A percentile compares a stretch with the other conserved stretches of the same genome.
Conservation (phyloP, 2,888 invertebrate genomes). For the Myopa testacea region DNA sequence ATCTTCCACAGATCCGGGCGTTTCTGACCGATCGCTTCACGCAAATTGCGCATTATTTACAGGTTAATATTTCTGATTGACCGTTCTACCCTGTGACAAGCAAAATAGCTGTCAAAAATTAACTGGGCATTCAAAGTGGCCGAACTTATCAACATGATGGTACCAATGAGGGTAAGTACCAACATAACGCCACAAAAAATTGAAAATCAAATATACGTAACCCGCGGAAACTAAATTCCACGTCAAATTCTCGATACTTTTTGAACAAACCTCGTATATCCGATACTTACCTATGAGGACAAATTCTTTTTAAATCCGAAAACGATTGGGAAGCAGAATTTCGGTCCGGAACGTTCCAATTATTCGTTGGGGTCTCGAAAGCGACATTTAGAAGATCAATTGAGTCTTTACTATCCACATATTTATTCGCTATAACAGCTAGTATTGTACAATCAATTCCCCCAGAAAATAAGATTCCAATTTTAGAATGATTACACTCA, state of each 20-base stretch:
- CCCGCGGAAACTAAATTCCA: not conserved
- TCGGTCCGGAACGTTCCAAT: slow-evolving; percentile 86
- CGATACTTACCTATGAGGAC: slow-evolving; percentile 71
- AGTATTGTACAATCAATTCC: slow-evolving; percentile 96
- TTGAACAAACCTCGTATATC: too few relatives aligned
- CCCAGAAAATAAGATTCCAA: slow-evolving; percentile 93
- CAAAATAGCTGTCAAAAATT: too few relatives aligned
- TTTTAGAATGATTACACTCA: slow-evolving; percentile 74
- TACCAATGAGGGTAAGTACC: too few relatives aligned
- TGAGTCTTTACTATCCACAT: slow-evolving; percentile 73
- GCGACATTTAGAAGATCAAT: slow-evolving; percentile 97
- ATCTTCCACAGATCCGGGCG: too few relatives aligned
- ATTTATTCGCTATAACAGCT: slow-evolving; percentile 82
- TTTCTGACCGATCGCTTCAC: too few relatives aligned
- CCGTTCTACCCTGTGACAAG: too few relatives aligned
- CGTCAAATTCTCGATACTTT: not conserved
- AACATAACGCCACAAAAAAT: too few relatives aligned
- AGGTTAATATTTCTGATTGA: too few relatives aligned
- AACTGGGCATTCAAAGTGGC: too few relatives aligned
- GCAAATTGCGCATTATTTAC: too few relatives aligned
- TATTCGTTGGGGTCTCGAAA: slow-evolving; percentile 71
- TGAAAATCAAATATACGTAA: too few relatives aligned
- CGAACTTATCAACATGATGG: too few relatives aligned
- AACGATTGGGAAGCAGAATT: slow-evolving; percentile 80
- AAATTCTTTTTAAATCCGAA: slow-evolving; percentile 76